These are phyloP conservation scores for Xestia c-nigrum DNA, from an alignment of 2,888 invertebrate genomes.

Conservation along the genomic window DNA sequence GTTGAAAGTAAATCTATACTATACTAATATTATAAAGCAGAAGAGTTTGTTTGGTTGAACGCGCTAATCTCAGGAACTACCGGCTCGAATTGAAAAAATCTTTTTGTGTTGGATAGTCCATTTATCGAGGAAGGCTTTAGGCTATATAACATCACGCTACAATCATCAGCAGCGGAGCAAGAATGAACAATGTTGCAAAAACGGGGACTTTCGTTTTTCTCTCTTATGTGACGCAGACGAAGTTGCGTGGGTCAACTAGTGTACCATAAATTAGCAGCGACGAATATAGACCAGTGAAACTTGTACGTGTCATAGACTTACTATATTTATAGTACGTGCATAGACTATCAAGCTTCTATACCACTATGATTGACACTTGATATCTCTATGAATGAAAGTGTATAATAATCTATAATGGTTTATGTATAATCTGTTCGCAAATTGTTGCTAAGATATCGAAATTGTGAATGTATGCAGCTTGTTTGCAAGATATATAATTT, in stretches of 20 bases:
- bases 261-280: conserved; percentile 17
- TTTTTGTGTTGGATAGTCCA: too few species aligned
- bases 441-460: conserved; percentile 30
- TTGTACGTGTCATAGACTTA: conserved; percentile 44
- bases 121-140: too few species aligned
- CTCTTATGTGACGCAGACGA: too few species aligned
- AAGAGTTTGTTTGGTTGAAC: too few species aligned
- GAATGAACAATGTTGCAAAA: too few species aligned
- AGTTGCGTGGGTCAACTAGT: too few species aligned
- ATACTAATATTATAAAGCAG: too few species aligned
- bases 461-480: conserved; percentile 15
- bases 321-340: conserved; percentile 50
- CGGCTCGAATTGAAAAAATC: too few species aligned
- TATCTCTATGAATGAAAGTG: conserved; percentile 54
- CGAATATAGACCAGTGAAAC: conserved; percentile 50
- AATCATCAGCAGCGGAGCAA: too few species aligned
- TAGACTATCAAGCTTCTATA: conserved; percentile 45
- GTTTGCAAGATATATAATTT: conserved; percentile 4
- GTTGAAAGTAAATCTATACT: conserved; percentile 48
- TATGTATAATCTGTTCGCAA: conserved; percentile 19
- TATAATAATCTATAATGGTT: conserved; percentile 42
- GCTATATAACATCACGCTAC: too few species aligned
- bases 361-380: conserved; percentile 57
- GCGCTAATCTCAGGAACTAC: too few species aligned
- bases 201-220: too few species aligned